Percentiles rank a stretch among this genome's conserved stretches.
phyloP scores from a whole-genome alignment of 2,888 invertebrate species.

The Andrena bucephala region DNA sequence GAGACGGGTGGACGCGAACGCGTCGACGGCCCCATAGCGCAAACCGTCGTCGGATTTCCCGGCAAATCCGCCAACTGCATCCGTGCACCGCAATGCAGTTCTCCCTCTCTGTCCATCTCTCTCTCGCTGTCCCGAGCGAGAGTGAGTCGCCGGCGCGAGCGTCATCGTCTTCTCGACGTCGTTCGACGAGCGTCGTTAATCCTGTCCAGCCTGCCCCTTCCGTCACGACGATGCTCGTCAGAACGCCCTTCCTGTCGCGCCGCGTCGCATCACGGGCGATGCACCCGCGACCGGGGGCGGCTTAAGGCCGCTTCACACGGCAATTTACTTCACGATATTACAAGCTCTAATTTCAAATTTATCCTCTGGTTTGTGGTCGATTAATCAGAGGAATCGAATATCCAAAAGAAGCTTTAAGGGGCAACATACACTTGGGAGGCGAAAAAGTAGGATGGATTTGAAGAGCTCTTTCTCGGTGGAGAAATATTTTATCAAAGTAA shows the following conservation, averaged over 20 bases:
- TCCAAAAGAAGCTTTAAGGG: too few relatives aligned
- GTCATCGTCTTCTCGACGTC: constrained; percentile 44
- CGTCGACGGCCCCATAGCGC: constrained; percentile 19
- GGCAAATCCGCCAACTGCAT: constrained; percentile 24
- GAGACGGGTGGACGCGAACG: background rate
- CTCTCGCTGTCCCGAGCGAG: constrained; percentile 5
- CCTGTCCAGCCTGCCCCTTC: constrained; percentile 43
- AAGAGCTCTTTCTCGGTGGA: too few relatives aligned
- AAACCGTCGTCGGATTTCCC: constrained; percentile 22
- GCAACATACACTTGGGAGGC: too few relatives aligned
- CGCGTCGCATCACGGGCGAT: background rate
- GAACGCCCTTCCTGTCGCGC: constrained; percentile 19
- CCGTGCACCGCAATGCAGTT: constrained; percentile 61
- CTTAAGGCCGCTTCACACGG: constrained; percentile 29
- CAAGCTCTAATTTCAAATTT: background rate
- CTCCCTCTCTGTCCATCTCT: constrained; percentile 3
- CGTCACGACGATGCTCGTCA: constrained; percentile 28
- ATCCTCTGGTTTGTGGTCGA: background rate
- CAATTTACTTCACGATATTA: background rate
- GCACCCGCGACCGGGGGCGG: background rate
- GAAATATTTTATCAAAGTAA: too few relatives aligned
- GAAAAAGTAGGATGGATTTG: too few relatives aligned
- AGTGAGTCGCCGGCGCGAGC: constrained; percentile 20
- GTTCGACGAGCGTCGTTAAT: constrained; percentile 54
- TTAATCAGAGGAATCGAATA: too few relatives aligned